Percentiles rank a stretch among this genome's conserved stretches.
Conservation (phyloP, 2,113 vertebrate species). For the Eidolon helvum region DNA sequence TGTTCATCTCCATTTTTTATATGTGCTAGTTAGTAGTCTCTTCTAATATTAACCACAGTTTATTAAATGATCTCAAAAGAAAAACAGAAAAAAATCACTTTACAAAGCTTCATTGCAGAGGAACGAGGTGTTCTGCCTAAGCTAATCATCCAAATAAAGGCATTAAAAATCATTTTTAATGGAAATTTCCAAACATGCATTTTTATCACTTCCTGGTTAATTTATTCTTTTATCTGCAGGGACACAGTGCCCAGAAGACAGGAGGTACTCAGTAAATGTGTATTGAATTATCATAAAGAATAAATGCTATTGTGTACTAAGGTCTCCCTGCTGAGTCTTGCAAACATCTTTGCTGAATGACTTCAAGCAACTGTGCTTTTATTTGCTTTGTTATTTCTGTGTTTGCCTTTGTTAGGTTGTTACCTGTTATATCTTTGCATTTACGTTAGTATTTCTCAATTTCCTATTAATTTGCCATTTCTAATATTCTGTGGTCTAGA, state of each 20-base stretch:
- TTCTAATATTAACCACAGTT: neutral
- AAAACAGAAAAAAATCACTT: conserved; percentile 14
- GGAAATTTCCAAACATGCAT: neutral
- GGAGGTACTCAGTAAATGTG: neutral
- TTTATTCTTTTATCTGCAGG: conserved; percentile 8
- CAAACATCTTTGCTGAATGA: neutral
- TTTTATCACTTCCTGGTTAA: neutral
- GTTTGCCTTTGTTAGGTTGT: neutral
- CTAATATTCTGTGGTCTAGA: neutral
- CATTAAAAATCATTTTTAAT: conserved; percentile 21
- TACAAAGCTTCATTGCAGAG: neutral
- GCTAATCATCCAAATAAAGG: neutral
- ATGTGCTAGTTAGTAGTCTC: neutral
- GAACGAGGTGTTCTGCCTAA: neutral
- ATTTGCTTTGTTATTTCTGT: neutral
- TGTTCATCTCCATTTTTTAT: neutral
- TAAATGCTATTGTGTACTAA: neutral
- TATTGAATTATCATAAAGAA: neutral
- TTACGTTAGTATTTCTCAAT: neutral
- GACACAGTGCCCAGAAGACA: neutral
- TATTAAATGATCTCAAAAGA: conserved; percentile 17
- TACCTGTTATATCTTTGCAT: neutral
- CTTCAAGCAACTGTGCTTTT: neutral
- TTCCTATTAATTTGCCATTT: conserved; percentile 18
- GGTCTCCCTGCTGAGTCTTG: neutral